Evolutionary conservation across 2,113 vertebrate genomes (phyloP).

Genomic region (Psilopsiagon aymara): DNA sequence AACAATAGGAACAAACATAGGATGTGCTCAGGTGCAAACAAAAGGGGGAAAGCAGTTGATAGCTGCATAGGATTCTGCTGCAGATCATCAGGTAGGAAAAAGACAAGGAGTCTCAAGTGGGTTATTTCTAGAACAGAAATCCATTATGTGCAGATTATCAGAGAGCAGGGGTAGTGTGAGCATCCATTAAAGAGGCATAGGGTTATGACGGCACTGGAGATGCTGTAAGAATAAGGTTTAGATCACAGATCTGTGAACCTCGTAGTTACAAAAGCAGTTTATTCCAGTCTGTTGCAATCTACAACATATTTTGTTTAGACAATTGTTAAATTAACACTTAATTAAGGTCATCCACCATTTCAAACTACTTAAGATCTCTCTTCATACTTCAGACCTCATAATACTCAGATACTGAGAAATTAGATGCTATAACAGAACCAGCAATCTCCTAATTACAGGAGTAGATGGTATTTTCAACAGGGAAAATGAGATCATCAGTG

Average conservation of each 20-base stretch:
- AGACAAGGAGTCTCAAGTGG: background rate
- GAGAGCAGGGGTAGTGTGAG: background rate
- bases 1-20: background rate
- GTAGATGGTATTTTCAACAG: slow-evolving; percentile 32
- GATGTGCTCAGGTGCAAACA: background rate
- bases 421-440: slow-evolving; percentile 6
- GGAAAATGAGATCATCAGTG: slow-evolving; percentile 62
- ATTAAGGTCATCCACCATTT: background rate
- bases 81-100: background rate
- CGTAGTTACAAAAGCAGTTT: background rate
- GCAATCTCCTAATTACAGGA: slow-evolving; percentile 55
- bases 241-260: background rate
- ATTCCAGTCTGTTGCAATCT: background rate
- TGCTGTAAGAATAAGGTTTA: background rate
- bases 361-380: background rate
- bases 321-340: slow-evolving; percentile 20
- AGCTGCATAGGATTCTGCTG: background rate
- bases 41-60: background rate
- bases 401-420: slow-evolving; percentile 6
- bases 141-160: background rate
- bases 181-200: background rate
- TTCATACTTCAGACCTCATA: background rate
- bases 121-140: background rate
- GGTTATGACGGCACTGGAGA: background rate
- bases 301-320: background rate